A percentile compares a stretch with the other conserved stretches of the same genome.
phyloP scores from a whole-genome alignment of 2,888 invertebrate species.

The Griposia aprilina region DNA sequence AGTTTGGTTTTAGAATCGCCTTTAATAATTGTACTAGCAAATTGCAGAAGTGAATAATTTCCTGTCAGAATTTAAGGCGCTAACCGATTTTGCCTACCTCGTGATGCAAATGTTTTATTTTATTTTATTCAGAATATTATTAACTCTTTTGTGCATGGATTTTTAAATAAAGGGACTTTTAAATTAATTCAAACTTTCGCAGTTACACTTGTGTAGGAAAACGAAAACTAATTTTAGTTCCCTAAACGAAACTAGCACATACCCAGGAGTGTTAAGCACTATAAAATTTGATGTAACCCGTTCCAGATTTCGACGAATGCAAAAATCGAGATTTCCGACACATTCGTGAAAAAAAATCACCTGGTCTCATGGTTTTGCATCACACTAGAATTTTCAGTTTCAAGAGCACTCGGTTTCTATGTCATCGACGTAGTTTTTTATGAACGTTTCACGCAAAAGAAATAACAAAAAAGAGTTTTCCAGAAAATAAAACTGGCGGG shows the following conservation, averaged over 20 bases:
- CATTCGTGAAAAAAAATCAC: neutral
- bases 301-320: neutral
- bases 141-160: neutral
- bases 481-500: neutral
- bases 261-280: too few relatives aligned
- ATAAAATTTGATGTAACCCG: too few relatives aligned
- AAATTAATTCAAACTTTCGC: neutral
- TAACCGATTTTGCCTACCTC: neutral
- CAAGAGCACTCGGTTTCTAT: slow-evolving; percentile 25
- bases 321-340: neutral
- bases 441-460: neutral
- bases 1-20: neutral
- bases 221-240: neutral
- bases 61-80: neutral
- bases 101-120: neutral
- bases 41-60: neutral
- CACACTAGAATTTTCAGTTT: slow-evolving; percentile 19
- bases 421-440: slow-evolving; percentile 11
- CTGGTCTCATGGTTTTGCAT: slow-evolving; percentile 2
- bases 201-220: neutral
- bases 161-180: neutral
- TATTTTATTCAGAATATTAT: neutral
- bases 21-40: neutral
- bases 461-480: neutral
- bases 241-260: neutral